Percentiles rank a stretch among this genome's conserved stretches.
phyloP scores from a whole-genome alignment of 2,113 vertebrate species.

The Burhinus oedicnemus region DNA sequence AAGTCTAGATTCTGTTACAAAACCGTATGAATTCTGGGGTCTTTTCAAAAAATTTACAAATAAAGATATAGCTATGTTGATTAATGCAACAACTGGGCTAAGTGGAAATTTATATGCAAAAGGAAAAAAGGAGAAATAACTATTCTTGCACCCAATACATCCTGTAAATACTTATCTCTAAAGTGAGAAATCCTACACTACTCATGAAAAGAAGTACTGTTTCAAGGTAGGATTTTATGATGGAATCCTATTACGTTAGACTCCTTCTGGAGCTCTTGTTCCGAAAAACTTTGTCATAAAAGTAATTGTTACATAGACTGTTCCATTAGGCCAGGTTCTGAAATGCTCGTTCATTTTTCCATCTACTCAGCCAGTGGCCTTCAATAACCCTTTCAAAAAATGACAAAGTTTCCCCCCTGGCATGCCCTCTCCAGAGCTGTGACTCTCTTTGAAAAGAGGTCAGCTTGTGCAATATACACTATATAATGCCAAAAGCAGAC shows the following conservation, averaged over 20 bases:
- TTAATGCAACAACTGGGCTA: neutral
- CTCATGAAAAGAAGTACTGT: neutral
- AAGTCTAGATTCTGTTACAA: neutral
- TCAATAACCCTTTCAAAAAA: constrained; percentile 22
- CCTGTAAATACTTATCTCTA: neutral
- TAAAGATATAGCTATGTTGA: neutral
- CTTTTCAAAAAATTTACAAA: neutral
- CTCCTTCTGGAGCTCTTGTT: neutral
- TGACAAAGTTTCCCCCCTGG: neutral
- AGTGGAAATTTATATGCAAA: neutral
- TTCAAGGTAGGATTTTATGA: neutral
- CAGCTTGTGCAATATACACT: neutral
- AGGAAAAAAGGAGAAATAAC: neutral
- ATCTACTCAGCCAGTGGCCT: neutral
- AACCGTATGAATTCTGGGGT: neutral
- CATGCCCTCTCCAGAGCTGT: neutral
- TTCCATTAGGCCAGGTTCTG: neutral
- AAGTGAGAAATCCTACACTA: neutral
- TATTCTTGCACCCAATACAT: neutral
- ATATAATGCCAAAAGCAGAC: neutral
- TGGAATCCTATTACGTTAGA: neutral
- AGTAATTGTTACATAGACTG: neutral
- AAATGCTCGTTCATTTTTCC: constrained; percentile 17
- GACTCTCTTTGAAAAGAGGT: constrained; percentile 4
- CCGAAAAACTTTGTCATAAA: neutral